A percentile compares a stretch with the other conserved stretches of the same genome.
phyloP scores from a whole-genome alignment of 2,113 vertebrate species.

The Ciconia stormi region DNA sequence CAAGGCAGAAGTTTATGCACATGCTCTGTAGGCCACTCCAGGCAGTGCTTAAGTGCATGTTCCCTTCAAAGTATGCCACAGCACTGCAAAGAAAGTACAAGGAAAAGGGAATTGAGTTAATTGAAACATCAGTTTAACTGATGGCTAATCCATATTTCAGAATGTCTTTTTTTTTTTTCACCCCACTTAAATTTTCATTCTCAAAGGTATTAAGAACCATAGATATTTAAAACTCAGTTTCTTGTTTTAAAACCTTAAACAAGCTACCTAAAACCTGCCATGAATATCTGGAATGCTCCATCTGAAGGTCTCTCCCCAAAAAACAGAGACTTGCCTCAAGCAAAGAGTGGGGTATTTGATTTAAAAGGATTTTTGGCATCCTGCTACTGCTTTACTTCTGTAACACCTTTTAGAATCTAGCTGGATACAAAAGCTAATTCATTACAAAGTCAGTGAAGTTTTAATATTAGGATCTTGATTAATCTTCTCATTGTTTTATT shows the following conservation, averaged over 20 bases:
- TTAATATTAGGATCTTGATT: background rate
- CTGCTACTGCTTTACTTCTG: slow-evolving; percentile 3
- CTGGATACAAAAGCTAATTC: background rate
- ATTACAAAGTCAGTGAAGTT: background rate
- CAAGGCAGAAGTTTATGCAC: background rate
- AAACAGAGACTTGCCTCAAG: background rate
- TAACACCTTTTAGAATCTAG: background rate
- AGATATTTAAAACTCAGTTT: background rate
- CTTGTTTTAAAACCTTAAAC: background rate
- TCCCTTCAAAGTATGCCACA: background rate
- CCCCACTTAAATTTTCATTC: background rate
- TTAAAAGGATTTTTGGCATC: background rate
- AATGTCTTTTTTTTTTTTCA: background rate
- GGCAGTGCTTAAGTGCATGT: background rate
- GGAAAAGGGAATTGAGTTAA: background rate
- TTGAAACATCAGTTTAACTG: background rate
- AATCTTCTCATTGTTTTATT: background rate
- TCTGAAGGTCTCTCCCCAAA: background rate
- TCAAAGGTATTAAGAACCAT: background rate
- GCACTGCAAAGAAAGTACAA: background rate
- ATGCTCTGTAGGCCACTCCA: background rate
- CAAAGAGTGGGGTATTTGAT: background rate
- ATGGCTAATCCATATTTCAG: background rate
- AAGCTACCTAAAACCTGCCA: background rate
- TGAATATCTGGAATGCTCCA: background rate